phyloP scores from a whole-genome alignment of 1,140 invertebrate genomes.

The Temnothorax nylanderi region DNA sequence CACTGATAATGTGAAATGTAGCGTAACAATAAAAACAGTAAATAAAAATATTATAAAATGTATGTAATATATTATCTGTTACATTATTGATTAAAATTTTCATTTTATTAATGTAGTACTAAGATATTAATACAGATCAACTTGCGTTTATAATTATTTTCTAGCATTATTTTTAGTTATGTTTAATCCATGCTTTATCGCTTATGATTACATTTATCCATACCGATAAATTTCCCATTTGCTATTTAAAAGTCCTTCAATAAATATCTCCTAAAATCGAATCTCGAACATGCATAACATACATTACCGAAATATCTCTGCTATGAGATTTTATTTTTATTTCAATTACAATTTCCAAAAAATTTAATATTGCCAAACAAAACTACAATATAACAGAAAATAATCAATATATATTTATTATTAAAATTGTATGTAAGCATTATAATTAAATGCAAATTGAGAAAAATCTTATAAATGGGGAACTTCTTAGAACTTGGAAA shows the following conservation, averaged over 20 bases:
- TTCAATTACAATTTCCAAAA: neutral
- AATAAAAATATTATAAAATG: neutral
- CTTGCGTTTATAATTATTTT: neutral
- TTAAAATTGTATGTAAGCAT: neutral
- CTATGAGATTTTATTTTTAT: constrained; percentile 22
- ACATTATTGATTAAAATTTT: neutral
- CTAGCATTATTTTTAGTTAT: neutral
- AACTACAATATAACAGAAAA: neutral
- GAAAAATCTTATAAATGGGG: neutral
- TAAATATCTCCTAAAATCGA: constrained; percentile 20
- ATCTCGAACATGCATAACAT: neutral
- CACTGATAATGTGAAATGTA: neutral
- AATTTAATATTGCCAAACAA: neutral
- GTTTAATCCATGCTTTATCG: neutral
- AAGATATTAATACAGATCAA: neutral
- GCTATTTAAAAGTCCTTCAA: constrained; percentile 7
- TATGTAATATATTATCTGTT: neutral
- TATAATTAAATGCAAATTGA: neutral
- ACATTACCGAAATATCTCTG: neutral
- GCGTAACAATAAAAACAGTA: neutral
- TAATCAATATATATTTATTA: neutral
- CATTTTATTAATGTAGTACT: neutral
- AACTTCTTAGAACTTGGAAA: neutral
- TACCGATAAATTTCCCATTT: neutral
- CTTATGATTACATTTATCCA: neutral